A percentile compares a stretch with the other conserved stretches of the same genome.
phyloP scores from a whole-genome alignment of 1,140 invertebrate species.

The Cydia amplana region DNA sequence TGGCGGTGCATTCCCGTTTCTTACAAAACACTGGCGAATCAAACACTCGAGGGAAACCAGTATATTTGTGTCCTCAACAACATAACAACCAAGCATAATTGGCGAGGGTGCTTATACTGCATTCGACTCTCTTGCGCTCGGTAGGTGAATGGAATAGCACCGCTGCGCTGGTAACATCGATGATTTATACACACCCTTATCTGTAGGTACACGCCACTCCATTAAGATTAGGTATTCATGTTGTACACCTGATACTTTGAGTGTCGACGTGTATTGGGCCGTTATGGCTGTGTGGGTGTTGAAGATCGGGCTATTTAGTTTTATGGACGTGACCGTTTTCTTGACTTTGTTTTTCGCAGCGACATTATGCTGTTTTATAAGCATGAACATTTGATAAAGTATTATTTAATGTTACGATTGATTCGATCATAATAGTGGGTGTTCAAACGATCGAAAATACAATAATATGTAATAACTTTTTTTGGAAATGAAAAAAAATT shows the following conservation, averaged over 20 bases:
- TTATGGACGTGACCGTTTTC: constrained; percentile 11
- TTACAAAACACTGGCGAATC: not conserved
- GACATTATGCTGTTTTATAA: not conserved
- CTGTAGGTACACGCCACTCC: constrained; percentile 55
- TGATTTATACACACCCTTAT: constrained; percentile 71
- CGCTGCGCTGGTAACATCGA: constrained; percentile 44
- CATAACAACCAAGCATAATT: no score
- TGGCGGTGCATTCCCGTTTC: not conserved
- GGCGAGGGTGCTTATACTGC: not conserved
- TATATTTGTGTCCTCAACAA: not conserved
- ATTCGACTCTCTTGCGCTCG: not conserved
- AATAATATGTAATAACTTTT: no score
- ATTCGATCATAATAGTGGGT: no score
- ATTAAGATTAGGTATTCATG: constrained; percentile 77
- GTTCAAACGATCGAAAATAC: no score
- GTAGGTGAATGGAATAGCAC: constrained; percentile 54
- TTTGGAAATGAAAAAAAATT: no score
- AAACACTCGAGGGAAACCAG: not conserved
- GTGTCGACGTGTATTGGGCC: constrained; percentile 26
- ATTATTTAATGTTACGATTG: no score
- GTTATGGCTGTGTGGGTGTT: not conserved
- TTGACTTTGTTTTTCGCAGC: not conserved
- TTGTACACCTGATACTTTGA: constrained; percentile 73
- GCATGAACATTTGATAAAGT: no score
- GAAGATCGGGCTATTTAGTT: constrained; percentile 19